A percentile compares a stretch with the other conserved stretches of the same genome.
These are phyloP conservation scores for Paramisgurnus dabryanus DNA, from an alignment of 2,113 vertebrate species.

Conservation along the genomic window DNA sequence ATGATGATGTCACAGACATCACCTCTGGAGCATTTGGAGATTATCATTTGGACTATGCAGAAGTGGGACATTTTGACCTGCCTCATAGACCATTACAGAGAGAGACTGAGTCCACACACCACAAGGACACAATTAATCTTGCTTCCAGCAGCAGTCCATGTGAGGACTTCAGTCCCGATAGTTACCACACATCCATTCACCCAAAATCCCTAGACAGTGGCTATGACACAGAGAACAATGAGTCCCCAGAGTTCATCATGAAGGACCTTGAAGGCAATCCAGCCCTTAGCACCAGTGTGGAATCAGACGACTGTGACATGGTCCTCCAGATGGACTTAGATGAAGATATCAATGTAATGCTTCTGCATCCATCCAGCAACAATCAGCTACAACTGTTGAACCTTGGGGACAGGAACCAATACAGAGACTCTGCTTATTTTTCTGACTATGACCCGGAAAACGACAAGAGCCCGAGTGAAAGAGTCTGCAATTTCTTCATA, in stretches of 20 bases:
- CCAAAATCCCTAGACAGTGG: conserved; percentile 91
- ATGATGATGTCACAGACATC: conserved; percentile 75
- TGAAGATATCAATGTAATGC: conserved; percentile 55
- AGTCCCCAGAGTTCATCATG: conserved; percentile 90
- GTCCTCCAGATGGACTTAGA: conserved; percentile 69
- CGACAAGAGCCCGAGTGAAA: conserved; percentile 77
- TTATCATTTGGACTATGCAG: conserved; percentile 75
- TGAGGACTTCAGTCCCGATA: conserved; percentile 79
- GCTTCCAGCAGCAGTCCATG: conserved; percentile 78
- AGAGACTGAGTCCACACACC: conserved; percentile 75
- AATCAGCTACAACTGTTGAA: conserved; percentile 70
- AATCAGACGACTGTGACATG: conserved; percentile 64
- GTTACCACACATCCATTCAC: conserved; percentile 72
- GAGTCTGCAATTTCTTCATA: conserved; percentile 67
- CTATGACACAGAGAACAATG: conserved; percentile 96
- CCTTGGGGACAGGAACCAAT: conserved; percentile 81
- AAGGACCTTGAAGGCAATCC: conserved; percentile 79
- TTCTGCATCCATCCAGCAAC: conserved; percentile 59
- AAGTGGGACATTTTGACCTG: conserved; percentile 66
- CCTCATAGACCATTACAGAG: conserved; percentile 76
- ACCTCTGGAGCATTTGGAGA: conserved; percentile 80
- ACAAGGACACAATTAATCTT: conserved; percentile 78
- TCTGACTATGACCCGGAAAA: conserved; percentile 89
- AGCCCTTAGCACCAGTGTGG: conserved; percentile 53
- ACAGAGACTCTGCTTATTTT: conserved; percentile 94